These are phyloP conservation scores for Metopolophium dirhodum DNA, from an alignment of 1,140 invertebrate species.

Conservation along the genomic window DNA sequence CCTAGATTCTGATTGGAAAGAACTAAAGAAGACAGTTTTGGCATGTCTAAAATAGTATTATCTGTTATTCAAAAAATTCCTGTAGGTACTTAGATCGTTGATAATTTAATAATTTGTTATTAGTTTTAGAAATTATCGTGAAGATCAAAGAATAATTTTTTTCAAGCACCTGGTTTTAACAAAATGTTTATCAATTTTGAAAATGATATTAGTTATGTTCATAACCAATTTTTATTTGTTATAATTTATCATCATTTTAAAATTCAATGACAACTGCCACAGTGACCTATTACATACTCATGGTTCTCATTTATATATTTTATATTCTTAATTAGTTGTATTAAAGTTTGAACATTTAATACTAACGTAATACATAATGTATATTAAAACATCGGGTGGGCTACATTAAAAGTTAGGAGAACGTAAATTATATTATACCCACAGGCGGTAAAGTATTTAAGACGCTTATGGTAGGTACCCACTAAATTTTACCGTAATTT, in stretches of 20 bases:
- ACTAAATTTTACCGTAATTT: constrained; percentile 1
- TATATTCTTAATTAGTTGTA: not conserved
- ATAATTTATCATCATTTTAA: not conserved
- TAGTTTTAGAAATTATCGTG: not conserved
- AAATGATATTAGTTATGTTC: too few species aligned
- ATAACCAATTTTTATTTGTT: not conserved
- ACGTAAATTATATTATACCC: not conserved
- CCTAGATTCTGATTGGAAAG: not conserved
- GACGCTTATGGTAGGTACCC: not conserved
- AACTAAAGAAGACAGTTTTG: not conserved
- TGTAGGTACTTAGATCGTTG: not conserved
- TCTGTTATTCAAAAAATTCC: not conserved
- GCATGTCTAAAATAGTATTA: too few species aligned
- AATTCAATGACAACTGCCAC: not conserved
- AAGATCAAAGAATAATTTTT: not conserved
- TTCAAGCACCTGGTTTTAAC: not conserved
- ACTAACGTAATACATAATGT: not conserved
- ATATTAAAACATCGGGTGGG: not conserved
- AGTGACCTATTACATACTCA: not conserved
- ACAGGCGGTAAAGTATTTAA: constrained; percentile 8
- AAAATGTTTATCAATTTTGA: too few species aligned
- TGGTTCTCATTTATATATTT: not conserved
- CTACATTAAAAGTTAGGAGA: not conserved
- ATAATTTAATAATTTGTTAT: not conserved
- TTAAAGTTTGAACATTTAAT: constrained; percentile 6